These are phyloP conservation scores for Microcebus jonahi DNA, from an alignment of 2,113 vertebrate species.

Conservation along the genomic window DNA sequence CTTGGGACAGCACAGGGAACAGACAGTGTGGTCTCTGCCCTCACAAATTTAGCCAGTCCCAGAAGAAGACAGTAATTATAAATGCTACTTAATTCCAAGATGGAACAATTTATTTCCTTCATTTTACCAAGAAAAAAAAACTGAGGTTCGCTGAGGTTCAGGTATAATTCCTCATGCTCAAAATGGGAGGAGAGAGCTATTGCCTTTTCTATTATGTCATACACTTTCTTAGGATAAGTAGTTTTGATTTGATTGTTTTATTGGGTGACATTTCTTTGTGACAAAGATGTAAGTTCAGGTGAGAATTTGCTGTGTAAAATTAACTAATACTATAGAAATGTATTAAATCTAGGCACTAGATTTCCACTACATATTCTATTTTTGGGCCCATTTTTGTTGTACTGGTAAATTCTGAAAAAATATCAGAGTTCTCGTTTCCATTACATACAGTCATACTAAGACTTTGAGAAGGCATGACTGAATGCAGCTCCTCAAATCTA, in stretches of 20 bases:
- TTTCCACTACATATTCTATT: neutral
- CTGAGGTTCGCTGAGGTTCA: neutral
- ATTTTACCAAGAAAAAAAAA: conserved; percentile 25
- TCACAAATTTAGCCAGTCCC: neutral
- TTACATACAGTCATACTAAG: neutral
- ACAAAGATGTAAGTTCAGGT: conserved; percentile 32
- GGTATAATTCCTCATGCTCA: neutral
- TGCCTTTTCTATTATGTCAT: neutral
- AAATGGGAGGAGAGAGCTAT: neutral
- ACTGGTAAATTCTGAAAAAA: conserved; percentile 26
- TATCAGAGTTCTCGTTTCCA: neutral
- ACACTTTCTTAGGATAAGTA: neutral
- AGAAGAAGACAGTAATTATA: neutral
- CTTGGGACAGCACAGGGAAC: neutral
- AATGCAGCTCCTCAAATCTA: neutral
- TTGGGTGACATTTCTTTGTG: conserved; percentile 33
- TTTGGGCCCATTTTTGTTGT: neutral
- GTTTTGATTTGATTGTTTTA: conserved; percentile 42
- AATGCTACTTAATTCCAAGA: neutral
- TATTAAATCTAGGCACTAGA: conserved; percentile 11
- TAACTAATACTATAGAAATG: conserved; percentile 2
- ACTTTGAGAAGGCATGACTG: neutral
- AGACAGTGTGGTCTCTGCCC: neutral
- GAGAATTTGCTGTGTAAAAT: conserved; percentile 35
- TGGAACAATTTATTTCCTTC: neutral